Evolutionary conservation across 2,888 invertebrate species (phyloP).

Genomic region (Crossocerus cetratus): DNA sequence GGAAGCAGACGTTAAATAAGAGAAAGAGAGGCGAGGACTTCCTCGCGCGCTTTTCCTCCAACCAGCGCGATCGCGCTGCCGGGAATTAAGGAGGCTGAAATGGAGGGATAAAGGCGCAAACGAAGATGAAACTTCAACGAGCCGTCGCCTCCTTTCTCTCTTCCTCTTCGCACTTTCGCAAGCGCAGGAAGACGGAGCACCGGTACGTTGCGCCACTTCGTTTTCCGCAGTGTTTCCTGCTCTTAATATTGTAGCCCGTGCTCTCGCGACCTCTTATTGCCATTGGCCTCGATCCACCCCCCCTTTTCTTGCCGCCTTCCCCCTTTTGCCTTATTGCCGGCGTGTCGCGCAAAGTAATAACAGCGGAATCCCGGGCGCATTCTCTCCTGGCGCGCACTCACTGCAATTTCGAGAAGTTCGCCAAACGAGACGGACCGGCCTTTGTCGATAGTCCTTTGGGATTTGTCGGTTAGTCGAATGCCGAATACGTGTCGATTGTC

Average conservation of each 20-base stretch:
- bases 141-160: neutral
- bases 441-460: too few species aligned
- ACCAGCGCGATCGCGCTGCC: neutral
- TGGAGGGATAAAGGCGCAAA: constrained; percentile 35
- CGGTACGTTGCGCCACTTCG: constrained; percentile 35
- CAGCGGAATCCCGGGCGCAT: constrained; percentile 1
- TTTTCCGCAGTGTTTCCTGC: constrained; percentile 37
- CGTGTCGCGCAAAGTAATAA: constrained; percentile 24
- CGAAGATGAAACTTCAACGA: constrained; percentile 50
- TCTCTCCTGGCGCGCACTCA: too few species aligned
- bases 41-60: neutral
- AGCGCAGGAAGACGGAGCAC: constrained; percentile 42
- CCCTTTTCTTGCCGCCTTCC: too few species aligned
- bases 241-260: constrained; percentile 43
- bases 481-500: too few species aligned
- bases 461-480: too few species aligned
- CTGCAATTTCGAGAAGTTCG: too few species aligned
- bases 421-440: too few species aligned
- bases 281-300: constrained; percentile 15
- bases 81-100: constrained; percentile 33
- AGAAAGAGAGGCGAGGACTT: too few species aligned
- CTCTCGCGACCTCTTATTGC: constrained; percentile 41
- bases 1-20: neutral
- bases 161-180: constrained; percentile 7
- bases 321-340: constrained; percentile 28